These are phyloP conservation scores for Alces alces DNA, from an alignment of 2,113 vertebrate species.

Conservation along the genomic window DNA sequence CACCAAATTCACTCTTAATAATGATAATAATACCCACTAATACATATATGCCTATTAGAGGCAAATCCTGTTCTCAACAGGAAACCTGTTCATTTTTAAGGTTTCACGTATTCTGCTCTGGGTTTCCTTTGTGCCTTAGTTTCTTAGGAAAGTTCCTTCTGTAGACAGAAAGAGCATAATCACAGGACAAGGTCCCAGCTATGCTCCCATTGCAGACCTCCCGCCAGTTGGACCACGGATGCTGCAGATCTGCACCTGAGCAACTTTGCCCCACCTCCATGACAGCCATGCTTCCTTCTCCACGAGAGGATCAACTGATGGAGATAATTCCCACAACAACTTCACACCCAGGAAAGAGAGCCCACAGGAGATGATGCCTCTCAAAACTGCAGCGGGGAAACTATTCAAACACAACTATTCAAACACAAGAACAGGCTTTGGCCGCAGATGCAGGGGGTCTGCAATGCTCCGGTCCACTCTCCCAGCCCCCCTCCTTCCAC, in stretches of 20 bases:
- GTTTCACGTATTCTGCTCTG: background rate
- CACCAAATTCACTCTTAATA: background rate
- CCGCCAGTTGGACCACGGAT: fast-evolving
- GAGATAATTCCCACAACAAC: background rate
- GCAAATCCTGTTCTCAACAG: background rate
- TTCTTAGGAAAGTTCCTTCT: background rate
- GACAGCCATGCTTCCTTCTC: background rate
- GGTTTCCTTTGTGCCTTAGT: background rate
- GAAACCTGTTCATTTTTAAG: background rate
- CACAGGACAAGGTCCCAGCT: too few relatives aligned
- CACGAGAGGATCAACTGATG: background rate
- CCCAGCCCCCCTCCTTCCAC: background rate
- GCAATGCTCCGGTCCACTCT: background rate
- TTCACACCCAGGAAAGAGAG: background rate
- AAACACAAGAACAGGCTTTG: background rate
- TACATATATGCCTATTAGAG: background rate
- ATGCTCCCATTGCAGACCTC: fast-evolving
- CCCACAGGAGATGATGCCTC: background rate
- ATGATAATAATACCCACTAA: too few relatives aligned
- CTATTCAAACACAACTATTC: background rate
- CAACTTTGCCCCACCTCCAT: background rate
- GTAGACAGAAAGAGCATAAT: background rate
- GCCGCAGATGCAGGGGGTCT: background rate
- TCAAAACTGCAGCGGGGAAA: background rate
- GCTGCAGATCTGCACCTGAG: too few relatives aligned